Evolutionary conservation across 2,888 invertebrate genomes (phyloP), one percentile per base, ranked within the genome.

Genomic region (Euzophera pinguis): DNA sequence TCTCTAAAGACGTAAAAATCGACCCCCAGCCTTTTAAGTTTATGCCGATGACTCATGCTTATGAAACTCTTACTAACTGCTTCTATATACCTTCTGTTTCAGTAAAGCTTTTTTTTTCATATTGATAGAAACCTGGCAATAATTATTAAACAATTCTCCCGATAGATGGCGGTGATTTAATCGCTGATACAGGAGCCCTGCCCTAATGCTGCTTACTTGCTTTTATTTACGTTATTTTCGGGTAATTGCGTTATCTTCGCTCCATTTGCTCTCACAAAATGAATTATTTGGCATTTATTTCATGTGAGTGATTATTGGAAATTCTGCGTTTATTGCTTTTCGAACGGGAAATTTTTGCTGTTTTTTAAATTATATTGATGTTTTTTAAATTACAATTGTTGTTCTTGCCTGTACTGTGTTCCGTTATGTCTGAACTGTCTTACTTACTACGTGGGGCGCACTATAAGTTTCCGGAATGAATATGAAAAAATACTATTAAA

Each of bases 161-260:
- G 22, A 32, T 34, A 45, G 45, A 45, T 32, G 32, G 16, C 45
- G 45, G 3, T 45, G 29, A 8, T n/a, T n/a, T 32, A 43, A 12
- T 7, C 27, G 42, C 27, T 10, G 6, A 32, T 6, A 32, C 32
- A 45, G 29, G 16, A 6, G 6, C 16, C 45, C 32, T 16, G 8
- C 1, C 29, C 32, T 7, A 27, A 38, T 41, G 4, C n/a, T n/a
- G 14, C 49, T 49, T 48, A 37, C 42, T 22, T 53, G 54, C 54
- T 60, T 63, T 66, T 61, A 64, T 63, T 63, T 57, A 58, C 60
- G 59, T 60, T 62, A 63, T 62, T 62, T 61, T 53, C 58, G 55
- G 17, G 60, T 65, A 65, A 70, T 70, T 69, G 65, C 62, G 55
- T 67, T 69, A 69, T 39, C 35, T 48, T 59, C 64, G 64, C 54